A percentile compares a stretch with the other conserved stretches of the same genome.
Conservation (phyloP, 2,113 vertebrate genomes). For the Notarius quadriscutis region DNA sequence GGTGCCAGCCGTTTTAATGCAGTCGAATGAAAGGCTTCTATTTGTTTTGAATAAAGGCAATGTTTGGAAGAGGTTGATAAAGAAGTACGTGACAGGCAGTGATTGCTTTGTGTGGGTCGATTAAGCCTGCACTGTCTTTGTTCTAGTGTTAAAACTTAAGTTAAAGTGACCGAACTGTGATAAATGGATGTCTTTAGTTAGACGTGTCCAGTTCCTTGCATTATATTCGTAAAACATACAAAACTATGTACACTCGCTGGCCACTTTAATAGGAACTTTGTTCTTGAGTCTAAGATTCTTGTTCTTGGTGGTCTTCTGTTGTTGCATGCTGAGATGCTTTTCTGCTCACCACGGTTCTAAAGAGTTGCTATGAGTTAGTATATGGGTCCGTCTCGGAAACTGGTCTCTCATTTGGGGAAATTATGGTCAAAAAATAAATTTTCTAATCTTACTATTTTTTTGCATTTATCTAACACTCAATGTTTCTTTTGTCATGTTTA, state of each 20-base stretch:
- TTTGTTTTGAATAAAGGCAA: conserved; percentile 26
- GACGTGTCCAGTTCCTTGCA: neutral
- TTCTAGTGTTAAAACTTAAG: neutral
- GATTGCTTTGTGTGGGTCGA: neutral
- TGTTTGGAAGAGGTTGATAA: conserved; percentile 1
- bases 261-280: no score
- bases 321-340: no score
- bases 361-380: no score
- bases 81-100: neutral
- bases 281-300: no score
- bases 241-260: neutral
- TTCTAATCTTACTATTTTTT: no score
- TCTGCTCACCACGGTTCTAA: no score
- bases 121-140: neutral
- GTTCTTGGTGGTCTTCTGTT: no score
- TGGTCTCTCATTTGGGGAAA: no score
- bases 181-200: neutral
- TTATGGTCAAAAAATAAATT: no score
- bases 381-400: no score
- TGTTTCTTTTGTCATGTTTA: no score
- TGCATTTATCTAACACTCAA: no score
- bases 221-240: neutral
- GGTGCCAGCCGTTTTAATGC: conserved; percentile 32
- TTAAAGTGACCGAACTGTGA: neutral
- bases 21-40: conserved; percentile 19